Evolutionary conservation across 1,140 invertebrate species (phyloP).

Genomic region (Aphelenchoides fujianensis): DNA sequence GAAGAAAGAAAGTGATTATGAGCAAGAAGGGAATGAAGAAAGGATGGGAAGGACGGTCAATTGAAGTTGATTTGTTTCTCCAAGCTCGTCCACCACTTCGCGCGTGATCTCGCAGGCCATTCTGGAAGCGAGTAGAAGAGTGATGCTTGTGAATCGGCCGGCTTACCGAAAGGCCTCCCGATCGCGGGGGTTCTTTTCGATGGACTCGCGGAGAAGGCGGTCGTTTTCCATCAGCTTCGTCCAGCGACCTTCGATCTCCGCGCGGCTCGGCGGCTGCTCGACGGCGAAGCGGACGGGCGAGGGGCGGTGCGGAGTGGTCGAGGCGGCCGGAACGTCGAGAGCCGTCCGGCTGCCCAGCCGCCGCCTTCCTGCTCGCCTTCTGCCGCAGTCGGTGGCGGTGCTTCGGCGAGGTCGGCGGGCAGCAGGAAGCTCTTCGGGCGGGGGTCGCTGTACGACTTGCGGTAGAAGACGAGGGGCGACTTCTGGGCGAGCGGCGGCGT

Average conservation of each 20-base stretch:
- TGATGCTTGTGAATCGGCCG: no score
- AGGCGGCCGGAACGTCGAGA: not conserved
- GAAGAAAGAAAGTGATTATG: constrained; percentile 1
- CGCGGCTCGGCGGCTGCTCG: not conserved
- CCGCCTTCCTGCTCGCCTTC: not conserved
- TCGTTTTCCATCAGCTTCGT: constrained; percentile 3
- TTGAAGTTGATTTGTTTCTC: not conserved
- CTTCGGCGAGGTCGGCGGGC: not conserved
- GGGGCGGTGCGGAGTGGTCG: not conserved
- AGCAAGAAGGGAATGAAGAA: not conserved
- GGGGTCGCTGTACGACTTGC: not conserved
- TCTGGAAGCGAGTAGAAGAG: no score
- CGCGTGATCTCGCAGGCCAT: constrained; percentile 4
- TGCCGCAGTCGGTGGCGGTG: not conserved
- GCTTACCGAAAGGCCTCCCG: not conserved
- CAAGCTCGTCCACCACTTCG: constrained; percentile 3
- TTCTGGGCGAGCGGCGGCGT: not conserved
- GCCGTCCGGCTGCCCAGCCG: not conserved
- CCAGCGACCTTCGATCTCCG: not conserved
- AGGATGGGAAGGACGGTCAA: not conserved
- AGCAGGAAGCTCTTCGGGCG: constrained; percentile 4
- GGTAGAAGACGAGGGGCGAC: not conserved
- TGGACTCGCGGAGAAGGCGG: not conserved
- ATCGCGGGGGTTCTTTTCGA: not conserved
- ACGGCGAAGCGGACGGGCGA: not conserved